Base-by-base conservation (phyloP, 2,113 vertebrate species). In the Pseudonaja textilis region DNA sequence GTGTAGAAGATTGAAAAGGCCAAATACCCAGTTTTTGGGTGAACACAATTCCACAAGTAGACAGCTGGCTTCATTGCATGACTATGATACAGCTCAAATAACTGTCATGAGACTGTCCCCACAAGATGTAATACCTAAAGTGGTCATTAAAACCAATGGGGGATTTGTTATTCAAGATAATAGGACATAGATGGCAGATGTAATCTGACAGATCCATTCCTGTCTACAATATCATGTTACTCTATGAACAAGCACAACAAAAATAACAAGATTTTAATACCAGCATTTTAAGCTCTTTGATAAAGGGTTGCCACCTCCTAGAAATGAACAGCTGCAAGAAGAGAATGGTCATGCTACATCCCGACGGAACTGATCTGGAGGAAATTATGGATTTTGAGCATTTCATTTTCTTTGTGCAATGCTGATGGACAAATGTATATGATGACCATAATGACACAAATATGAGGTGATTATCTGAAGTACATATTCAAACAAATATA, bases 291-390 rank as follows among this genome's bases (percentile, higher is more conserved):
- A 55, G 26, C 74, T 64, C 45, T 50, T 54, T 93, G 93, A 93
- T 93, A 89, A 93, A 34, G 47, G 93, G 93, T 93, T 93, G 87
- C 54, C 64, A 91, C 39, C 23, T 52, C 90, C 26, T 57, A 89
- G 69, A 89, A 93, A 93, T n/a, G 59, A n/a, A 59, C 39, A 93
- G 88, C 92, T 92, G 57, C 61, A 55, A 94, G 85, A 93, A 90
- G 91, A 88, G 94, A 94, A 95, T 54, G 89, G 88, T 45, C 64
- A 93, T 54, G 74, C 86, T 85, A 89, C 39, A 94, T 69, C 92
- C 93, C 87, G 74, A 95, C 85, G 61, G 96, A 95, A 96, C 85
- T 92, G 91, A 95, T 89, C 81, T 87, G 55, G 56, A 94, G 95
- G 55, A 96, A 93, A 95, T 94, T 93, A 93, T 91, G 91, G 54